A percentile compares a stretch with the other conserved stretches of the same genome.
Conservation (phyloP, 2,113 vertebrate genomes). For the Acrocephalus kingi region DNA sequence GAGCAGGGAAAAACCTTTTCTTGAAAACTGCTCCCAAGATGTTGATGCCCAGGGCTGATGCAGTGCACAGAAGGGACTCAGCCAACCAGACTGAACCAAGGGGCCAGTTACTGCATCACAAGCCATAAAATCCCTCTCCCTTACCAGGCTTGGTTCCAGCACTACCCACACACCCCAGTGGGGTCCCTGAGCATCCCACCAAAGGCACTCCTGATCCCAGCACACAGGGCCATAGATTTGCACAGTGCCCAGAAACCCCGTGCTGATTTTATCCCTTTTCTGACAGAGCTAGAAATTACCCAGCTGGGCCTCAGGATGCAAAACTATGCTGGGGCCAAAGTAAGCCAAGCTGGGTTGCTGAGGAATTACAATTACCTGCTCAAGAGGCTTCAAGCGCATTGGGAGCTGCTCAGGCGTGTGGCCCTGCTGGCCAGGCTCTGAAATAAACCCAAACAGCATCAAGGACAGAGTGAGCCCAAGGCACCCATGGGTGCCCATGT, state of each 20-base stretch:
- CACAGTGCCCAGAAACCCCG: background rate
- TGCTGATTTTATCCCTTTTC: background rate
- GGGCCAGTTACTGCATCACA: background rate
- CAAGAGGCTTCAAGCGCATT: accelerated
- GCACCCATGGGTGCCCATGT: background rate
- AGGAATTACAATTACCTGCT: conserved; percentile 19
- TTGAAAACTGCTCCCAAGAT: background rate
- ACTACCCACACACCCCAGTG: background rate
- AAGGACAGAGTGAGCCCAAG: background rate
- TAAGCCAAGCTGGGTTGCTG: background rate
- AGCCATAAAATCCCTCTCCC: background rate
- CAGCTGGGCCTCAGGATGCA: background rate
- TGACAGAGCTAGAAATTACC: background rate
- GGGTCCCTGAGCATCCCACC: background rate
- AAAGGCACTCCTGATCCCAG: background rate
- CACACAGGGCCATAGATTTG: background rate
- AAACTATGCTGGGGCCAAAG: background rate
- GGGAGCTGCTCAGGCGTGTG: background rate
- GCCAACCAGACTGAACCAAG: background rate
- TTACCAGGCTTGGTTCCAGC: background rate
- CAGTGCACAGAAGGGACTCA: background rate
- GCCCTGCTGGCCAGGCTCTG: background rate
- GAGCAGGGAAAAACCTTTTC: background rate
- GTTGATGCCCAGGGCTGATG: background rate
- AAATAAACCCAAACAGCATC: background rate